Evolutionary conservation across 2,113 vertebrate genomes (phyloP).

Genomic region (Arenaria interpres): DNA sequence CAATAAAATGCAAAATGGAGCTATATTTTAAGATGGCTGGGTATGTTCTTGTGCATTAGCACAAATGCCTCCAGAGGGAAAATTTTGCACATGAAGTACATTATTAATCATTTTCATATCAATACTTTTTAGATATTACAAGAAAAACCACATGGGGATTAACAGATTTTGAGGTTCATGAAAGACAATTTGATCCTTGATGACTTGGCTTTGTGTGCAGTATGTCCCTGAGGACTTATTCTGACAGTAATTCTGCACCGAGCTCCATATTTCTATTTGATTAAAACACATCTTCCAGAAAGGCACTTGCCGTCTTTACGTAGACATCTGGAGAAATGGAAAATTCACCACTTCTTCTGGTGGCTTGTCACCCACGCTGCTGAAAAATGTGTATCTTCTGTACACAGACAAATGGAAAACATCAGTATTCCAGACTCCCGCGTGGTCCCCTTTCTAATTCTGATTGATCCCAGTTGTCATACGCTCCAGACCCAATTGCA

Average conservation of each 20-base stretch:
- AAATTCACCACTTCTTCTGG: not conserved
- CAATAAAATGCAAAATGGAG: not conserved
- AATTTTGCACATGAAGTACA: not conserved
- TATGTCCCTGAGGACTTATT: not conserved
- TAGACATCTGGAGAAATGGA: not conserved
- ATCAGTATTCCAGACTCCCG: not conserved
- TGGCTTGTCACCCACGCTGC: not conserved
- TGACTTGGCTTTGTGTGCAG: not conserved
- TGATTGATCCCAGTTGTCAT: not conserved
- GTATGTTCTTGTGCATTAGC: not conserved
- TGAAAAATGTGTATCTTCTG: not conserved
- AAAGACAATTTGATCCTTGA: not conserved
- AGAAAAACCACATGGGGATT: not conserved
- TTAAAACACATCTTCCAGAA: constrained; percentile 8
- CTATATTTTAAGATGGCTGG: not conserved
- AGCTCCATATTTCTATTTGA: not conserved
- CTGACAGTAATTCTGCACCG: not conserved
- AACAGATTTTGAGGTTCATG: not conserved
- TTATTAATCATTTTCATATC: not conserved
- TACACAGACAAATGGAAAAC: not conserved
- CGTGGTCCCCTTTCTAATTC: not conserved
- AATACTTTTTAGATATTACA: not conserved
- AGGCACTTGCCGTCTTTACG: not conserved
- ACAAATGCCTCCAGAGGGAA: not conserved
- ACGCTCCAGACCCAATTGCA: not conserved